These are phyloP conservation scores for Sapajus apella DNA, from an alignment of 2,113 vertebrate genomes.

Conservation along the genomic window DNA sequence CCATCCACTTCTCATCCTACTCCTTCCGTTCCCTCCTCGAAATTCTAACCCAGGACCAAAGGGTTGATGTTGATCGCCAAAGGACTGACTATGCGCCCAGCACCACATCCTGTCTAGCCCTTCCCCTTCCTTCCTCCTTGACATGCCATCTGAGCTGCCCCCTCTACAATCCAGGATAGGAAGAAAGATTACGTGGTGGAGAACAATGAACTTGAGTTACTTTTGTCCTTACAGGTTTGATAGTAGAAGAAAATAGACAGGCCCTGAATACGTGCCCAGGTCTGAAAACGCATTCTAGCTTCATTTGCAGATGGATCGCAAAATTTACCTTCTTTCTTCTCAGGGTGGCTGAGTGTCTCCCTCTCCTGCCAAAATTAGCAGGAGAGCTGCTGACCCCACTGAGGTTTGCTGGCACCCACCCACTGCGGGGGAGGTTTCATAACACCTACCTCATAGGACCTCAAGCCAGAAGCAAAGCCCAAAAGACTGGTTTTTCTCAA, in stretches of 20 bases:
- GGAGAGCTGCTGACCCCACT: not conserved
- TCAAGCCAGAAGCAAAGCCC: slow-evolving; percentile 69
- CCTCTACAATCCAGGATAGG: not conserved
- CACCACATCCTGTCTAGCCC: not conserved
- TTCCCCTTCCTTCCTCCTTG: not conserved
- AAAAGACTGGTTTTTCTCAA: not conserved
- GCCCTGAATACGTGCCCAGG: not conserved
- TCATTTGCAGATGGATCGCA: slow-evolving; percentile 16
- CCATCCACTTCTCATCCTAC: not conserved
- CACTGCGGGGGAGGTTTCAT: slow-evolving; percentile 49
- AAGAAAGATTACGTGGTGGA: not conserved
- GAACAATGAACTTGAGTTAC: not conserved
- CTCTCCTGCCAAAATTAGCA: slow-evolving; percentile 64
- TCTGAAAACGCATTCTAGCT: not conserved
- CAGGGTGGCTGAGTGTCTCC: slow-evolving; percentile 47
- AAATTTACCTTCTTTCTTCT: not conserved
- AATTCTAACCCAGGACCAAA: not conserved
- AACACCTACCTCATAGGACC: slow-evolving; percentile 72
- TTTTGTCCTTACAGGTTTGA: not conserved
- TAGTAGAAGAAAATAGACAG: not conserved
- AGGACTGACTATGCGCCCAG: not conserved
- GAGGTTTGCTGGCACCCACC: slow-evolving; percentile 19
- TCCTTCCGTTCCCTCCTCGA: not conserved
- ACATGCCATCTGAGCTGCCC: not conserved
- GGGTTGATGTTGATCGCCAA: not conserved